Evolutionary conservation across 1,140 invertebrate species (phyloP).

Genomic region (Sesamia nonagrioides): DNA sequence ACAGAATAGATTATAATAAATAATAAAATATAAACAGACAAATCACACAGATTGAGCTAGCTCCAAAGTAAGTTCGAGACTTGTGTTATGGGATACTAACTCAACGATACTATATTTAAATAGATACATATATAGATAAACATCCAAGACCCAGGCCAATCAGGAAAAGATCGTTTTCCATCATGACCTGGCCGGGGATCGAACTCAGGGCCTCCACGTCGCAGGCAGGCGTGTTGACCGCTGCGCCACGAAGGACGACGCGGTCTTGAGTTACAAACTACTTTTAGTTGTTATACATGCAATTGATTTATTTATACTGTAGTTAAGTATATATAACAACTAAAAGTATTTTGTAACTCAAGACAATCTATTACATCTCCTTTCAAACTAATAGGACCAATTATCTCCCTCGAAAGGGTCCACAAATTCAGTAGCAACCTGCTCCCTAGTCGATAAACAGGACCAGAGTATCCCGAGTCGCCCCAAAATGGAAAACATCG

Average conservation of each 20-base stretch:
- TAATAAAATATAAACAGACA: too few species aligned
- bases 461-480: neutral
- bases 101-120: too few species aligned
- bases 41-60: too few species aligned
- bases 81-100: too few species aligned
- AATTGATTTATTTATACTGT: neutral
- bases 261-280: neutral
- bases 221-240: too few species aligned
- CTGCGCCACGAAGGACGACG: too few species aligned
- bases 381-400: neutral
- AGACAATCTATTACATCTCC: conserved; percentile 12
- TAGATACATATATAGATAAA: too few species aligned
- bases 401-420: conserved; percentile 12
- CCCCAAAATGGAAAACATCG: conserved; percentile 28
- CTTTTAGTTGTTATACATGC: neutral
- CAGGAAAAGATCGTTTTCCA: too few species aligned
- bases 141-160: too few species aligned
- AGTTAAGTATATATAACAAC: neutral
- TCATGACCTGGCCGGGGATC: too few species aligned
- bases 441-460: conserved; percentile 29
- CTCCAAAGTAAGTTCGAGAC: too few species aligned
- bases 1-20: conserved; percentile 1
- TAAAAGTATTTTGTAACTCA: neutral
- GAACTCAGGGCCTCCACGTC: too few species aligned
- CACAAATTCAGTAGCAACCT: conserved; percentile 16